A percentile compares a stretch with the other conserved stretches of the same genome.
These are phyloP conservation scores for Ceramica pisi DNA, from an alignment of 2,888 invertebrate species.

Conservation along the genomic window DNA sequence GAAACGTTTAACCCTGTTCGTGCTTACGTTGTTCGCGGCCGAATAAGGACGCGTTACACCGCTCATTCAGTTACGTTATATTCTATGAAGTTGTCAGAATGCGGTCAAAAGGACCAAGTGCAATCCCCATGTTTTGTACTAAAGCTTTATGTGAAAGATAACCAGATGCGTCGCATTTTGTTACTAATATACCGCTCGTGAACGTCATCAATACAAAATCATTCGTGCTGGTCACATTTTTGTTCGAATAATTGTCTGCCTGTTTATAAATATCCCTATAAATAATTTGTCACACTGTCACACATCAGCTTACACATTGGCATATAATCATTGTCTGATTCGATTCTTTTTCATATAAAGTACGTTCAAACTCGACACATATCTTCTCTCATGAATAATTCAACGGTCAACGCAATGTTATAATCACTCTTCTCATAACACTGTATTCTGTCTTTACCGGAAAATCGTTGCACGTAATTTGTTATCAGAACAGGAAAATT, in stretches of 20 bases:
- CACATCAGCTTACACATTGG: constrained; percentile 61
- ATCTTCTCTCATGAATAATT: constrained; percentile 31
- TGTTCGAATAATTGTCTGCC: constrained; percentile 39
- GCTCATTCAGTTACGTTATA: constrained; percentile 34
- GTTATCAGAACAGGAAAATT: constrained; percentile 56
- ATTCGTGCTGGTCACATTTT: constrained; percentile 46
- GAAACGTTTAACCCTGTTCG: constrained; percentile 62
- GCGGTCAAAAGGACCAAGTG: constrained; percentile 62
- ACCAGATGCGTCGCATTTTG: constrained; percentile 58
- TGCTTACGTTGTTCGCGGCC: constrained; percentile 48
- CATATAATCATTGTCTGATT: constrained; percentile 52
- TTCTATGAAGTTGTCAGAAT: constrained; percentile 51
- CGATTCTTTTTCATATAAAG: constrained; percentile 25
- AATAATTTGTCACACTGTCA: constrained; percentile 55
- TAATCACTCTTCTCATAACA: constrained; percentile 26
- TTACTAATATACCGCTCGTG: constrained; percentile 58
- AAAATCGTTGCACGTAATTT: constrained; percentile 31
- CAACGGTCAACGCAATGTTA: constrained; percentile 29
- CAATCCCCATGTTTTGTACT: constrained; percentile 42
- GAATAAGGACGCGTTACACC: constrained; percentile 44
- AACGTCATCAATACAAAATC: constrained; percentile 38
- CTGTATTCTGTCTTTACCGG: constrained; percentile 53
- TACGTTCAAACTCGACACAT: constrained; percentile 38
- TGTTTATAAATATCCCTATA: constrained; percentile 42
- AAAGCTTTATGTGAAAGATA: constrained; percentile 63